Percentiles rank a stretch among this genome's conserved stretches.
phyloP scores from a whole-genome alignment of 2,797 vertebrate genomes.

The Poeciliopsis infans region DNA sequence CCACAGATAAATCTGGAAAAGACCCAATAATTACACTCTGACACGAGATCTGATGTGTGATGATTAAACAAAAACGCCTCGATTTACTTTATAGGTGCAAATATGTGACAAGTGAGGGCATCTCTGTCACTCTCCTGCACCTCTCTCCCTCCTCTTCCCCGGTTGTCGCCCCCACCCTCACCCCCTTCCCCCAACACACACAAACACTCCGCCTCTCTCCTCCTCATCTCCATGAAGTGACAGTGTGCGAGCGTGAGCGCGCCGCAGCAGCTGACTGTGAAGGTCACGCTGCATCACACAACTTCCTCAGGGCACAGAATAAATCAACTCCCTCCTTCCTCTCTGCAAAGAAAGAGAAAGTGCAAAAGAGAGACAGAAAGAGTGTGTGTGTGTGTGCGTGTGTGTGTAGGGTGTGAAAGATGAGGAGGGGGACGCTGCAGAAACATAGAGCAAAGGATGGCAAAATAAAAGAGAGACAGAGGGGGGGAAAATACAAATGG shows the following conservation, averaged over 20 bases:
- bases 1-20: conserved; percentile 3
- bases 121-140: conserved; percentile 53
- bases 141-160: conserved; percentile 23
- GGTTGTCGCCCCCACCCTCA: conserved; percentile 29
- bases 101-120: conserved; percentile 60
- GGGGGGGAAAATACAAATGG: conserved; percentile 60
- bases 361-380: conserved; percentile 18
- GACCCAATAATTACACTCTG: conserved; percentile 7
- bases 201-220: conserved; percentile 44
- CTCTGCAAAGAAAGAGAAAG: conserved; percentile 73
- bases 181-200: too few relatives aligned
- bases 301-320: conserved; percentile 99
- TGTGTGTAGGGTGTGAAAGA: conserved; percentile 39
- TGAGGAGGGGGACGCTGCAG: conserved; percentile 24
- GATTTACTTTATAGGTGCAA: conserved; percentile 30
- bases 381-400: conserved; percentile 16
- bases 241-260: conserved; percentile 53
- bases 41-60: conserved; percentile 9
- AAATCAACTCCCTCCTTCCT: conserved; percentile 91
- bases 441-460: conserved; percentile 65
- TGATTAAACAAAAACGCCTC: neutral
- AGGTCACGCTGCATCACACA: conserved; percentile 97
- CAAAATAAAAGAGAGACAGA: conserved; percentile 42
- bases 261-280: conserved; percentile 88
- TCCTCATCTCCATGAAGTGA: conserved; percentile 70